These are phyloP conservation scores for Lota lota DNA, from an alignment of 2,113 vertebrate genomes.

Conservation along the genomic window DNA sequence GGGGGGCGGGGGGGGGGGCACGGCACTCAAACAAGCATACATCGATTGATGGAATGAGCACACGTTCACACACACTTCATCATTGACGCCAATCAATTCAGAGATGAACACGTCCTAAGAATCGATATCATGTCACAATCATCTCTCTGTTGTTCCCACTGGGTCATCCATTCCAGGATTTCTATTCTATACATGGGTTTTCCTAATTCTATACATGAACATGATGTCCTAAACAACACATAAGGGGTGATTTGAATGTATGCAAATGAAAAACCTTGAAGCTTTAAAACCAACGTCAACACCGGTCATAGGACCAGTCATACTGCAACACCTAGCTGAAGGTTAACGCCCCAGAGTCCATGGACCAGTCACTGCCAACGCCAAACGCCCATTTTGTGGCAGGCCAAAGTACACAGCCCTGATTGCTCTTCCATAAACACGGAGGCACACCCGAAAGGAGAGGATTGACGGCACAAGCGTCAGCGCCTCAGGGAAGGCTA, in stretches of 20 bases:
- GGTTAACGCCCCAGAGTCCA: neutral
- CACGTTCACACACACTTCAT: constrained; percentile 17
- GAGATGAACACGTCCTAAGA: no score
- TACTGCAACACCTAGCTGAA: no score
- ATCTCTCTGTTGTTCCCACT: no score
- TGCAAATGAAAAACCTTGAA: neutral
- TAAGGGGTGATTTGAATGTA: neutral
- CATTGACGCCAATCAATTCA: constrained; percentile 3
- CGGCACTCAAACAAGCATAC: constrained; percentile 3
- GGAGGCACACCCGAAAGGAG: constrained; percentile 21
- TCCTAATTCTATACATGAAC: neutral
- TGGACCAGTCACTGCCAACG: neutral
- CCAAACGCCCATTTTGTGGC: neutral
- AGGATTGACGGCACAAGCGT: constrained; percentile 25
- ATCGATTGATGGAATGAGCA: neutral
- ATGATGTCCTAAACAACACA: neutral
- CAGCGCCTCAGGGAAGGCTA: neutral
- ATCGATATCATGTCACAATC: no score
- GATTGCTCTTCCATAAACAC: constrained; percentile 26
- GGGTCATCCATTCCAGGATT: no score
- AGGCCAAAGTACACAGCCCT: constrained; percentile 7
- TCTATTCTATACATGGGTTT: no score
- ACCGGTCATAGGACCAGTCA: no score
- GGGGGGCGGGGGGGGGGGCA: neutral
- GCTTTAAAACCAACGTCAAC: neutral